These are phyloP conservation scores for Hormaphis cornu DNA, from an alignment of 1,140 invertebrate species.

Conservation along the genomic window DNA sequence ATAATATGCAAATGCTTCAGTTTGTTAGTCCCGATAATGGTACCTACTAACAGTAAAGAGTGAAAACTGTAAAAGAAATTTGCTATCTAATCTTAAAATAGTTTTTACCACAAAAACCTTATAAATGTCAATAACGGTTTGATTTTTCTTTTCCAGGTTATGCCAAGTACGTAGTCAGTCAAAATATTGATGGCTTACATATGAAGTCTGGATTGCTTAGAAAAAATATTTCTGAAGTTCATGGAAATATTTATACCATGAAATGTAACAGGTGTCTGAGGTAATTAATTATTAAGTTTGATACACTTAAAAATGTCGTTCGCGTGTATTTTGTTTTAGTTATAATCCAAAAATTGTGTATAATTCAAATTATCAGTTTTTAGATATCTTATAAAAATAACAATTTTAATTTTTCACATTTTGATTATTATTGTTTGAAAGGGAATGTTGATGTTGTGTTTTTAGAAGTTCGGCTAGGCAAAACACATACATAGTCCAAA, in stretches of 20 bases:
- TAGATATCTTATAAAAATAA: background rate
- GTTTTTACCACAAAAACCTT: no score
- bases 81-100: no score
- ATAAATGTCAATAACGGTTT: no score
- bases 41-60: no score
- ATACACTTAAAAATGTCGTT: background rate
- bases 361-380: background rate
- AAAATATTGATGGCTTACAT: conserved; percentile 97
- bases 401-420: conserved; percentile 18
- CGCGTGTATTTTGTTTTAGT: background rate
- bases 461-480: no score
- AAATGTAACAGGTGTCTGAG: conserved; percentile 83
- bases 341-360: background rate
- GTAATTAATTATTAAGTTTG: conserved; percentile 49
- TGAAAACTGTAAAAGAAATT: no score
- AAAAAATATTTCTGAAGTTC: conserved; percentile 77
- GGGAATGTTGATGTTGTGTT: no score
- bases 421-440: no score
- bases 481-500: no score
- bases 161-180: conserved; percentile 83
- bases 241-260: conserved; percentile 97
- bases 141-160: no score
- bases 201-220: conserved; percentile 77
- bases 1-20: no score
- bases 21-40: no score